A percentile compares a stretch with the other conserved stretches of the same genome.
phyloP scores from a whole-genome alignment of 2,888 invertebrate genomes.

The Zootermopsis nevadensis region DNA sequence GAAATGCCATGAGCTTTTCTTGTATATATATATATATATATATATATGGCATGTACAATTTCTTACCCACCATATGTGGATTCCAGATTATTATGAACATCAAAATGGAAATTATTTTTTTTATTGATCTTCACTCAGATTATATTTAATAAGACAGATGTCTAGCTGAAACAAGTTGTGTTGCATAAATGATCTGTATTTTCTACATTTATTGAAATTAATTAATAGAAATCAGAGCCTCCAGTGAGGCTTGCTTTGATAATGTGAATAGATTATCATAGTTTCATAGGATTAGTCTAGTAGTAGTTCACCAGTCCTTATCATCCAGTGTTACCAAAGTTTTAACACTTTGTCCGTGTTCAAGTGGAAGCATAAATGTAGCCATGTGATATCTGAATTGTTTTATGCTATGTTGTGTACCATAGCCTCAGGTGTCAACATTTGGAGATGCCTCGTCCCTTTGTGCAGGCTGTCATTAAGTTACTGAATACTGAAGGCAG shows the following conservation, averaged over 20 bases:
- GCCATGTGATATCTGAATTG: neutral
- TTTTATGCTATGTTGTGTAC: neutral
- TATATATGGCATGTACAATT: neutral
- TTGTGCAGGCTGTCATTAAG: neutral
- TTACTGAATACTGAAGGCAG: neutral
- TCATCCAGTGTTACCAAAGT: neutral
- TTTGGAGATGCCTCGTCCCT: neutral
- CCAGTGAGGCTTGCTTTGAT: neutral
- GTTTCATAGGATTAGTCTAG: neutral
- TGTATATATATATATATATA: neutral
- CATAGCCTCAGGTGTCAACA: neutral
- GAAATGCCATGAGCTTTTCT: neutral
- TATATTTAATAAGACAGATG: neutral
- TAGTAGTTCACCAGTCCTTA: neutral
- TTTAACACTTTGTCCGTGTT: neutral
- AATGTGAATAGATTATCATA: neutral
- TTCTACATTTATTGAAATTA: neutral
- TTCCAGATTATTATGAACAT: neutral
- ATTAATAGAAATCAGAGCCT: neutral
- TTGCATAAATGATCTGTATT: neutral
- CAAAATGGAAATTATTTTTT: constrained; percentile 4
- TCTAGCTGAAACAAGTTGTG: neutral
- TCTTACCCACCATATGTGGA: neutral
- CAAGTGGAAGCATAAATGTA: neutral
- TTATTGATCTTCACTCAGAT: neutral